Evolutionary conservation across 2,797 vertebrate species (phyloP).

Genomic region (Pseudochaenichthys georgianus): DNA sequence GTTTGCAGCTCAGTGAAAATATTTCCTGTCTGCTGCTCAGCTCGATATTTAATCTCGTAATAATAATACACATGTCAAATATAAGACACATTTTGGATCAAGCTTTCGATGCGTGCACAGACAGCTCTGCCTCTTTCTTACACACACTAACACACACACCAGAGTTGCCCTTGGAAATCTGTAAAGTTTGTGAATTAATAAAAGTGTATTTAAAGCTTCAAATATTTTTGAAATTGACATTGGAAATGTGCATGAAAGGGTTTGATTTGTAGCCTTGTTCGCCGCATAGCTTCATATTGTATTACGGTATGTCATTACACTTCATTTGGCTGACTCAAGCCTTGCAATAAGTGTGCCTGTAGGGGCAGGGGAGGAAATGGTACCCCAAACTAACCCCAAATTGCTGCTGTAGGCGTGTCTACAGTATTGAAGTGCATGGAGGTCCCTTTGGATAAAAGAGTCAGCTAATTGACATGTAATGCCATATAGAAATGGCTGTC

Average conservation of each 20-base stretch:
- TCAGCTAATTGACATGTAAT: too few species aligned
- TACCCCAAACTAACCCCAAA: too few species aligned
- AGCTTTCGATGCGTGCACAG: conserved; percentile 3
- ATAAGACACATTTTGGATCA: conserved; percentile 1
- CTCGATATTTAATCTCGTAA: conserved; percentile 10
- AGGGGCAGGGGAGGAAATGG: too few species aligned
- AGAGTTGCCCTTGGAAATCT: not conserved
- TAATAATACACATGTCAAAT: not conserved
- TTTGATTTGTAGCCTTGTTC: not conserved
- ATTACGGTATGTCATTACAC: too few species aligned
- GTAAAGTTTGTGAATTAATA: not conserved
- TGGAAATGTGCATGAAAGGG: not conserved
- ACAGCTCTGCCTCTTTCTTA: conserved; percentile 8
- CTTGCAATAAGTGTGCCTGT: too few species aligned
- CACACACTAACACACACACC: not conserved
- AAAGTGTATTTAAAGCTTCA: not conserved
- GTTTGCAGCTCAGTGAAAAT: conserved; percentile 27
- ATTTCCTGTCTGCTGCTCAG: conserved; percentile 4
- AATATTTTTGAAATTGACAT: not conserved
- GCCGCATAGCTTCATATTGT: not conserved
- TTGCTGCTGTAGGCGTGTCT: too few species aligned
- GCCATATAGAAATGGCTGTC: too few species aligned
- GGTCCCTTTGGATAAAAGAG: too few species aligned
- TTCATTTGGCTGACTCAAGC: too few species aligned
- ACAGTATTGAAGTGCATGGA: too few species aligned